Evolutionary conservation across 2,888 invertebrate genomes (phyloP).

Genomic region (Nemurella pictetii): DNA sequence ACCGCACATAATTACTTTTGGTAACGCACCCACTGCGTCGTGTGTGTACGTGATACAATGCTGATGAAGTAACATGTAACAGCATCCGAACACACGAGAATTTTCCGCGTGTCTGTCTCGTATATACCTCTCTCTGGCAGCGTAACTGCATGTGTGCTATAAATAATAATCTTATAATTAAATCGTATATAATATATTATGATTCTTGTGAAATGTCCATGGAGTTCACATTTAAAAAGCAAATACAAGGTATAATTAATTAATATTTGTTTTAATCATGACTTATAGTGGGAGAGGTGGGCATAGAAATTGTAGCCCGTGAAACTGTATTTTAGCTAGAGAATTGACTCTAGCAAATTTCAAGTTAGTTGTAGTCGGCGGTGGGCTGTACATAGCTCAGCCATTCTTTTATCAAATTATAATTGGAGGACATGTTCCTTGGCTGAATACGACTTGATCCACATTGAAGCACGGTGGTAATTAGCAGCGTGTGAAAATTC

Average conservation of each 20-base stretch:
- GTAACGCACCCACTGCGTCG: background rate
- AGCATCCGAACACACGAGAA: background rate
- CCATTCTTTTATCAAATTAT: too few relatives aligned
- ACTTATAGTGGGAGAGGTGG: background rate
- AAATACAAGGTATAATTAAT: background rate
- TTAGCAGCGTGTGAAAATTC: too few relatives aligned
- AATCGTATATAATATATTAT: background rate
- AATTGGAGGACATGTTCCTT: too few relatives aligned
- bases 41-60: background rate
- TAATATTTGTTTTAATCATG: background rate
- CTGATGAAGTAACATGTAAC: background rate
- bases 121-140: too few relatives aligned
- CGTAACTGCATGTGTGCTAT: background rate
- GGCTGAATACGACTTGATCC: too few relatives aligned
- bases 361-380: too few relatives aligned
- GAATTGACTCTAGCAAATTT: too few relatives aligned
- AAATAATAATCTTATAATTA: background rate
- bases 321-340: too few relatives aligned
- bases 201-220: background rate
- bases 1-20: background rate
- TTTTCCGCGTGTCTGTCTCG: background rate
- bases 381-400: too few relatives aligned
- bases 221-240: background rate
- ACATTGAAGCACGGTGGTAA: too few relatives aligned
- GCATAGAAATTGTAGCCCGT: too few relatives aligned